These are phyloP conservation scores for Eretmocerus hayati DNA, from an alignment of 2,888 invertebrate species.

Conservation along the genomic window DNA sequence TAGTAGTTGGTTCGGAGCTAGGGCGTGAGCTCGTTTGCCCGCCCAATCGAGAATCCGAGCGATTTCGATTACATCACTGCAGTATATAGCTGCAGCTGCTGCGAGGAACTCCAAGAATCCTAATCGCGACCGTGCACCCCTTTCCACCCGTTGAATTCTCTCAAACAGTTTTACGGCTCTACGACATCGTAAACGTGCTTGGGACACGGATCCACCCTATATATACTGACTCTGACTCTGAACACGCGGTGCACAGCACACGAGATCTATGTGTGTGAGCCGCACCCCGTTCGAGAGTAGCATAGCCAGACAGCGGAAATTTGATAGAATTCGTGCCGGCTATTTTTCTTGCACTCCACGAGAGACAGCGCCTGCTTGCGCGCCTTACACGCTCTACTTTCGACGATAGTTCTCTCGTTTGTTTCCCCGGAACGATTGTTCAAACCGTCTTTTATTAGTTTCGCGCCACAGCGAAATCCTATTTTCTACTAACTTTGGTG, in stretches of 20 bases:
- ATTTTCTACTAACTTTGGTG: too few relatives aligned
- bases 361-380: too few relatives aligned
- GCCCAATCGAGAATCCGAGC: conserved; percentile 31
- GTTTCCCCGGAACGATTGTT: too few relatives aligned
- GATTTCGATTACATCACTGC: conserved; percentile 34
- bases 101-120: conserved; percentile 28
- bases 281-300: background rate
- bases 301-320: background rate
- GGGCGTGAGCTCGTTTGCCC: background rate
- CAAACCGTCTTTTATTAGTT: too few relatives aligned
- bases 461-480: too few relatives aligned
- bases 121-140: conserved; percentile 15
- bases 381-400: too few relatives aligned
- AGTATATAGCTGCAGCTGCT: conserved; percentile 9
- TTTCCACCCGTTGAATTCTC: conserved; percentile 7
- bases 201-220: conserved; percentile 2
- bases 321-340: conserved; percentile 10
- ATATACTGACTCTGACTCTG: background rate
- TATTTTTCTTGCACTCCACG: conserved; percentile 4
- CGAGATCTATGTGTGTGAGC: too few relatives aligned
- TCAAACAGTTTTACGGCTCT: conserved; percentile 15
- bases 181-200: conserved; percentile 19
- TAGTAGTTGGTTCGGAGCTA: too few relatives aligned
- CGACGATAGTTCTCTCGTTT: too few relatives aligned
- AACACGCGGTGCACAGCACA: too few relatives aligned